Percentiles rank a stretch among this genome's conserved stretches.
phyloP scores from a whole-genome alignment of 2,888 invertebrate species.

The Troides helena region DNA sequence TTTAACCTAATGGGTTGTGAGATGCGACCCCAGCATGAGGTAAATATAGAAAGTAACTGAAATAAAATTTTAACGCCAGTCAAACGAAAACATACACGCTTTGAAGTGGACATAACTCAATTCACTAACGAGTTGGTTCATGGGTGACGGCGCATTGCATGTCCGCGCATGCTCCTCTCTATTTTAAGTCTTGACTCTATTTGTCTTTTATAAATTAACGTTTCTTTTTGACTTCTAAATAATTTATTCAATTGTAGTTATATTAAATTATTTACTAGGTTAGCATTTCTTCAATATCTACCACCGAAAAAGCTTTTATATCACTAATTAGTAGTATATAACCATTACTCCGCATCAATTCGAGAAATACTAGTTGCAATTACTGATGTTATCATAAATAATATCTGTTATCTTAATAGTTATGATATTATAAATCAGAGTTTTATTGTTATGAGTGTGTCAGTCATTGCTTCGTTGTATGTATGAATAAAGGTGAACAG shows the following conservation, averaged over 20 bases:
- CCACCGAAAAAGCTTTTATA: not conserved
- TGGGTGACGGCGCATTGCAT: conserved; percentile 28
- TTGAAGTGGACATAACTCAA: conserved; percentile 31
- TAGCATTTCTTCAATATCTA: not conserved
- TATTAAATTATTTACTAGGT: not conserved
- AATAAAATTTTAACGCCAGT: conserved; percentile 23
- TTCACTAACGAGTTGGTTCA: conserved; percentile 31
- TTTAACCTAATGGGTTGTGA: not conserved
- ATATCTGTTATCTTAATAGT: not conserved
- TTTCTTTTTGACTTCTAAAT: not conserved
- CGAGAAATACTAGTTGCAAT: too few relatives aligned
- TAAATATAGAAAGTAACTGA: conserved; percentile 14
- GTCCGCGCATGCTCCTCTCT: conserved; percentile 24
- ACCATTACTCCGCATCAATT: too few relatives aligned
- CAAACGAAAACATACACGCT: conserved; percentile 29
- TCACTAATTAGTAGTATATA: too few relatives aligned
- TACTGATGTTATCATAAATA: too few relatives aligned
- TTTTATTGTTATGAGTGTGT: not conserved
- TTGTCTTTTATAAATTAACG: conserved; percentile 18
- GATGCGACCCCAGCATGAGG: not conserved
- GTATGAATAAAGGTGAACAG: not conserved
- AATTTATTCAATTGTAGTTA: not conserved
- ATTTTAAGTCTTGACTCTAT: conserved; percentile 22
- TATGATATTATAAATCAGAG: not conserved
- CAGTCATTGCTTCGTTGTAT: not conserved